Evolutionary conservation across 2,113 vertebrate species (phyloP).

Genomic region (Columbina picui): DNA sequence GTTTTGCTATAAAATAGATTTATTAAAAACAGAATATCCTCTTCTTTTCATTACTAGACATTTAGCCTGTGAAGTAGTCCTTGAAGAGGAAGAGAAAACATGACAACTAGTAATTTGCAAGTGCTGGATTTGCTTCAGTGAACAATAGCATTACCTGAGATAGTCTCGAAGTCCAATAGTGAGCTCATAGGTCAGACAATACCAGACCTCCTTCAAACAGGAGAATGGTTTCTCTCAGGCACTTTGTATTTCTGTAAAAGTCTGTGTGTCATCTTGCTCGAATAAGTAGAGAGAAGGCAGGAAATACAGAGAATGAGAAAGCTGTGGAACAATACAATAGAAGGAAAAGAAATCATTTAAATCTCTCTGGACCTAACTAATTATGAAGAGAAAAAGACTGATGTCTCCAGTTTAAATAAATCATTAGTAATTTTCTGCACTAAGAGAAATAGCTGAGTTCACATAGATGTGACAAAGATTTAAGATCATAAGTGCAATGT

Average conservation of each 20-base stretch:
- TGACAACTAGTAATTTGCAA: constrained; percentile 69
- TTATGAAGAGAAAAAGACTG: constrained; percentile 20
- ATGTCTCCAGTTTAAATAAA: constrained; percentile 58
- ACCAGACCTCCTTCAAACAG: constrained; percentile 15
- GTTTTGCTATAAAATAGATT: constrained; percentile 67
- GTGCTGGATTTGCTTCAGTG: constrained; percentile 62
- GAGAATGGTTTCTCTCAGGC: background rate
- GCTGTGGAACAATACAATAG: background rate
- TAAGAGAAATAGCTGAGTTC: constrained; percentile 60
- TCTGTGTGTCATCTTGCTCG: background rate
- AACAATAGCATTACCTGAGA: constrained; percentile 61
- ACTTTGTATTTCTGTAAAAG: constrained; percentile 1
- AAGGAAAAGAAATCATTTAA: background rate
- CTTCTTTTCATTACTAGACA: constrained; percentile 64
- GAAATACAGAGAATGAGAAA: background rate
- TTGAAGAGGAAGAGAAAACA: constrained; percentile 60
- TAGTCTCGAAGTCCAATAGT: constrained; percentile 24
- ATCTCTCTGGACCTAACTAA: constrained; percentile 26
- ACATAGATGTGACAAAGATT: constrained; percentile 47
- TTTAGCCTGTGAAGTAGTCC: constrained; percentile 63
- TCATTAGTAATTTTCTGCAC: constrained; percentile 48
- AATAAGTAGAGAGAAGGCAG: background rate
- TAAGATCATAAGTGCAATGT: constrained; percentile 45
- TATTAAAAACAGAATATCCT: constrained; percentile 63
- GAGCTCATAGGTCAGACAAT: constrained; percentile 56